Percentiles rank a stretch among this genome's conserved stretches.
phyloP scores from a whole-genome alignment of 2,797 vertebrate genomes.

The Fundulus diaphanus region DNA sequence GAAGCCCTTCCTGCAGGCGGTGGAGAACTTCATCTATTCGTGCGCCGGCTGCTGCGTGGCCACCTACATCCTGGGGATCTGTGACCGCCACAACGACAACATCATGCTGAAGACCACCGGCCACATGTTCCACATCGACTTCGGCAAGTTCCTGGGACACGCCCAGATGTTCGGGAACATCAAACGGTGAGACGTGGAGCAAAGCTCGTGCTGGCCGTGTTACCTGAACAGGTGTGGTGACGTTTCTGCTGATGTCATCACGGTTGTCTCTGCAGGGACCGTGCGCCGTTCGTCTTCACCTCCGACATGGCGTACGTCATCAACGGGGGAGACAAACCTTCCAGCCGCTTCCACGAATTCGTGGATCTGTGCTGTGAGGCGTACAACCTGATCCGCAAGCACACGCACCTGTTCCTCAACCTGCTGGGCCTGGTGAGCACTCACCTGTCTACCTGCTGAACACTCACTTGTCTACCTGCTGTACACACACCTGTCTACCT shows the following conservation, averaged over 20 bases:
- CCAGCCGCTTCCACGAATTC: conserved; percentile 97
- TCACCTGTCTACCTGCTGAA: not conserved
- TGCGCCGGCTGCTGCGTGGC: conserved; percentile 97
- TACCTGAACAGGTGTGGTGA: too few species aligned
- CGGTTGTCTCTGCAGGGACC: conserved; percentile 82
- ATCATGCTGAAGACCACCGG: conserved; percentile 98
- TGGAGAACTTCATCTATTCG: conserved; percentile 99
- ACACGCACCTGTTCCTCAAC: conserved; percentile 96
- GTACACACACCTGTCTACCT: too few species aligned
- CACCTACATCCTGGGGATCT: conserved; percentile 96
- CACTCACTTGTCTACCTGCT: too few species aligned
- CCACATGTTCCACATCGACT: conserved; percentile 99
- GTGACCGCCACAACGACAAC: conserved; percentile 97
- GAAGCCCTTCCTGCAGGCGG: conserved; percentile 79
- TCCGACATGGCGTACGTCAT: conserved; percentile 99
- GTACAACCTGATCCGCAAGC: conserved; percentile 97
- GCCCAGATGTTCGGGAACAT: conserved; percentile 99
- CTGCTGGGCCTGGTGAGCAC: conserved; percentile 90
- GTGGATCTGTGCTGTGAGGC: conserved; percentile 98
- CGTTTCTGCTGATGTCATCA: not conserved
- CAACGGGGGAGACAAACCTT: conserved; percentile 96
- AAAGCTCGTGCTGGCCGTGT: too few species aligned
- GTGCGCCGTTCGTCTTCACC: conserved; percentile 96
- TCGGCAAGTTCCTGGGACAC: conserved; percentile 95
- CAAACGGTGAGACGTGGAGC: conserved; percentile 94